Base-by-base conservation (phyloP, 2,888 invertebrate species). In the Nezara viridula region DNA sequence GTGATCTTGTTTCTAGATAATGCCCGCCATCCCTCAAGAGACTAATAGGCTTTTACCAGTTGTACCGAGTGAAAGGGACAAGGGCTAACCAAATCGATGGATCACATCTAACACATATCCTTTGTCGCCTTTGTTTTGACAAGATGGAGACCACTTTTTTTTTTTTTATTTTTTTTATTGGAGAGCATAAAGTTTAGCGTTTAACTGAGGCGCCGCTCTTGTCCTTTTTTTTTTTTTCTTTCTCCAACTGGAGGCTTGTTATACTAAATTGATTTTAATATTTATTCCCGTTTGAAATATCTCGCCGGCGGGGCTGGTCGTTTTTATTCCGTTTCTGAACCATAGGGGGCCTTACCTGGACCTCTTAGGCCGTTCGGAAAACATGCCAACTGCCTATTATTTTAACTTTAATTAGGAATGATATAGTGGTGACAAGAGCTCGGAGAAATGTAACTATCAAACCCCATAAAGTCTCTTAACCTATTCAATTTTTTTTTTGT, bases 81-180 rank as follows among this genome's bases (percentile, higher is more conserved):
- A 40, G 21, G 40, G 21, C 77, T 40, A 21, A 77, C 77, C 14
- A n/a, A 44, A 81, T 81, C 81, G 44, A 81, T 81, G 81, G 44
- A 81, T 81, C 81, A 81, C 24, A 81, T 81, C 81, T 44, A 44
- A 81, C 81, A 44, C 44, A n/a, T 81, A 44, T 44, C 44, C 81
- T 81, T 81, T 81, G 81, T 81, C 81, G 81, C 81, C n/a, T 81
- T 81, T 81, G 81, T 81, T 81, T 81, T 81, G 81, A 81, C 81
- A 81, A 44, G 44, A 44, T 81, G 32, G 37, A 21, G 37, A 32
- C 37, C 66, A 73, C 32, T 73, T 73, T 37, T 73, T 73, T 37
- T 21, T 60, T 44, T 44, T 44, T 10, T 44, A 4, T 37, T 73
- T 4, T 81, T 81, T 81, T 81, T 81, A 44, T 81, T 81, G 40